A percentile compares a stretch with the other conserved stretches of the same genome.
Evolutionary conservation across 2,113 vertebrate species (phyloP).

Genomic region (Puffinus mauretanicus): DNA sequence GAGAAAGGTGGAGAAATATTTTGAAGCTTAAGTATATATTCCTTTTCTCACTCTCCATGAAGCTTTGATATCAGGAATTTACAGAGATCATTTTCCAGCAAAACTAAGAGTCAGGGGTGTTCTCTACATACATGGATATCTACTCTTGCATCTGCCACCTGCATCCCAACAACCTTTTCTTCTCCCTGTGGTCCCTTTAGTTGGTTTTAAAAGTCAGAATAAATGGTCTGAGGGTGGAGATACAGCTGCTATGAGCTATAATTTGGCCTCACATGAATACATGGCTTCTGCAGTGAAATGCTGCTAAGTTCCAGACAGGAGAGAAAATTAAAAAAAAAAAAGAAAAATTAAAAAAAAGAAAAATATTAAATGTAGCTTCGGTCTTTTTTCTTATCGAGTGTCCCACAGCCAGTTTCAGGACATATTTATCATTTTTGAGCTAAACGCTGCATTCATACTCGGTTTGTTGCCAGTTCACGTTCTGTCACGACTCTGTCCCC

Average conservation of each 20-base stretch:
- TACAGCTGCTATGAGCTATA: not conserved
- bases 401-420: not conserved
- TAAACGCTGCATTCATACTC: not conserved
- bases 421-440: not conserved
- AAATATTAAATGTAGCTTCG: not conserved
- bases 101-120: not conserved
- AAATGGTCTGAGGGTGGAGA: not conserved
- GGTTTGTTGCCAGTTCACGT: not conserved
- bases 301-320: not conserved
- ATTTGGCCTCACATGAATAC: not conserved
- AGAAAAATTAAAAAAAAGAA: not conserved
- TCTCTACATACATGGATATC: not conserved
- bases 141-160: not conserved
- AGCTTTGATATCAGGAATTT: not conserved
- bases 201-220: not conserved
- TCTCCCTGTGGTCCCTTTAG: not conserved
- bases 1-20: not conserved
- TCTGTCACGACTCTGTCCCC: not conserved
- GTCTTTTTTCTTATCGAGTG: not conserved
- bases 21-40: not conserved
- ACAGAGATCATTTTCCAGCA: not conserved
- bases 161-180: not conserved
- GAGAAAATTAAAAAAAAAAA: not conserved
- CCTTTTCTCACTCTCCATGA: not conserved
- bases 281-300: not conserved